phyloP scores from a whole-genome alignment of 2,888 invertebrate genomes.

The Mimas tiliae region DNA sequence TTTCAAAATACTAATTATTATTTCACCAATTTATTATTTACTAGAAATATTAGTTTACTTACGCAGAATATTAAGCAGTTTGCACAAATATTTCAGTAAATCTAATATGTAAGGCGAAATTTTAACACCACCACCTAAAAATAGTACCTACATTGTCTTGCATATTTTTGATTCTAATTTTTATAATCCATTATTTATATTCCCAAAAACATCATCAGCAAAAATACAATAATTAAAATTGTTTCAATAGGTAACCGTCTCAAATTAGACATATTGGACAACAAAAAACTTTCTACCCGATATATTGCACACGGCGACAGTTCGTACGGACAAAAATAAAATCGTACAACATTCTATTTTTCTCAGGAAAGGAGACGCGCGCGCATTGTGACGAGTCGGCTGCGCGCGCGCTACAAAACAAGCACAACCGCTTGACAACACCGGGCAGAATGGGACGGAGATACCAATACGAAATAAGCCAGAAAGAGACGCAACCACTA shows the following conservation, averaged over 20 bases:
- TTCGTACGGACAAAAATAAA: constrained; percentile 68
- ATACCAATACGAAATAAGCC: constrained; percentile 29
- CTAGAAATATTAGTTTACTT: too few relatives aligned
- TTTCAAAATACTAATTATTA: too few relatives aligned
- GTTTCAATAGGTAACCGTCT: constrained; percentile 37
- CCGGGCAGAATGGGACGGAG: constrained; percentile 47
- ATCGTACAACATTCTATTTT: constrained; percentile 72
- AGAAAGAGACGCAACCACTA: constrained; percentile 53
- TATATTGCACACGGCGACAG: constrained; percentile 80
- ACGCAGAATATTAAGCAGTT: too few relatives aligned
- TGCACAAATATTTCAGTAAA: too few relatives aligned
- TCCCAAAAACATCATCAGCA: not conserved
- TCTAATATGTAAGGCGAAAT: too few relatives aligned
- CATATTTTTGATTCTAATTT: too few relatives aligned
- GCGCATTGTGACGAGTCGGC: constrained; percentile 68
- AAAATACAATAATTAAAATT: constrained; percentile 8
- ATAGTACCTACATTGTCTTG: too few relatives aligned
- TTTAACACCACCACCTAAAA: too few relatives aligned
- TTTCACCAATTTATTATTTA: too few relatives aligned
- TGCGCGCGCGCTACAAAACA: constrained; percentile 74
- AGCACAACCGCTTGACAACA: constrained; percentile 59
- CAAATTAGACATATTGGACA: constrained; percentile 69
- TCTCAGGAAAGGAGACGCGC: constrained; percentile 69
- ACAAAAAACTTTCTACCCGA: constrained; percentile 66
- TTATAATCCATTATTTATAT: too few relatives aligned